A percentile compares a stretch with the other conserved stretches of the same genome.
These are phyloP conservation scores for Albula glossodonta DNA, from an alignment of 2,113 vertebrate species.

Conservation along the genomic window DNA sequence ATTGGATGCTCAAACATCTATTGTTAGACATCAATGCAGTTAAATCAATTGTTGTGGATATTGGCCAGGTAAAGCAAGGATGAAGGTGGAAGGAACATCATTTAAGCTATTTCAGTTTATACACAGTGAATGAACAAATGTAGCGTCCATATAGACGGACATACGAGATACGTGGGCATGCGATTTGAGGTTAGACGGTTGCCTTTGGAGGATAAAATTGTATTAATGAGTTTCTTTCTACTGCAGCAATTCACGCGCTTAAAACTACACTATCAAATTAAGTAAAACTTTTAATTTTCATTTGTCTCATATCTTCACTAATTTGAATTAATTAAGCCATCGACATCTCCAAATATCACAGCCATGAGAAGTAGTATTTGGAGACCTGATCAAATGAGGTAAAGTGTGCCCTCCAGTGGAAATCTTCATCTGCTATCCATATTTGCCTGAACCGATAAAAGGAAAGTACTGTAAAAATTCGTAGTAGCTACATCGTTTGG, in stretches of 20 bases:
- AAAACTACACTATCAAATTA: no score
- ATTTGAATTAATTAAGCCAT: neutral
- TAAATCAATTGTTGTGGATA: neutral
- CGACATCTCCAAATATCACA: neutral
- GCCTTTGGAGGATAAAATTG: neutral
- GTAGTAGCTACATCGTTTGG: no score
- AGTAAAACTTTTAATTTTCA: no score
- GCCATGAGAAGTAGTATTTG: neutral
- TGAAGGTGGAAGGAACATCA: neutral
- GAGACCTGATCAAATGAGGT: neutral
- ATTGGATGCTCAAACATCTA: no score
- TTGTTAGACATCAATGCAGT: neutral
- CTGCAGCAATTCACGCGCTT: no score
- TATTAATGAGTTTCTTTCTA: no score
- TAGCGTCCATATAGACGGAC: neutral
- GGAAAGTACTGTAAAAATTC: no score
- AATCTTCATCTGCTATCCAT: neutral
- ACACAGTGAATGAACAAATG: neutral
- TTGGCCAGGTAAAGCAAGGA: neutral
- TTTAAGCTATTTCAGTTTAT: neutral
- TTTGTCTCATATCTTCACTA: no score
- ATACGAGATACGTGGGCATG: neutral
- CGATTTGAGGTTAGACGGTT: neutral
- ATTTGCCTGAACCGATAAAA: neutral
- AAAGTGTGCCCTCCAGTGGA: conserved; percentile 7